Base-by-base conservation (phyloP, 2,797 vertebrate genomes). In the Spinibarbus caldwelli region DNA sequence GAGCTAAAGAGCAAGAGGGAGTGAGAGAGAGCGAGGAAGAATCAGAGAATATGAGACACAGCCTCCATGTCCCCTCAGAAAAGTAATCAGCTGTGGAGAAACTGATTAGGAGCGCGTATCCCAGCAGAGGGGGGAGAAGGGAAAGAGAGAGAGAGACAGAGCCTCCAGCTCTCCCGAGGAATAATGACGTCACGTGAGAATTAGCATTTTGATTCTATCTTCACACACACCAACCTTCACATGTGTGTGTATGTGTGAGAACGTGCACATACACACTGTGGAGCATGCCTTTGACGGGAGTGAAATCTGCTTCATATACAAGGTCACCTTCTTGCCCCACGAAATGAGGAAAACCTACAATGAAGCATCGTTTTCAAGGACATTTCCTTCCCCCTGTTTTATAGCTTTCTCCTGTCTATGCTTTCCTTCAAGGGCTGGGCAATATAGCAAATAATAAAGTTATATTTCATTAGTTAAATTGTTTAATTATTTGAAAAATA, bases 311-410 rank as follows among this genome's bases (percentile, higher is more conserved):
- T 75, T 70, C 88, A 91, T 90, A 89, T 85, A 85, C 91, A 93
- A 94, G 92, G 94, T 95, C 94, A 94, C 93, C 94, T 94, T 95
- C 91, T 92, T 85, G 88, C 82, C 84, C 75, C 43, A 41, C 12
- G n/a, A 49, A 8, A 75, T 45, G 43, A 83, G 36, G 73, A 84
- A 85, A 84, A 54, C 43, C 26, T 45, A 64, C 66, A 80, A 72
- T 38, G 78, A 70, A 15, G 78, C 41, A 31, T 76, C 34, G 26
- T 62, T 11, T 59, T 80, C 38, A 75, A 87, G 84, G 86, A 87
- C 75, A 73, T 85, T 45, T 77, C 68, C 70, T 89, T 85, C 49
- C n/a, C 80, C 23, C 54, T 2, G 10, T 77, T 76, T 45, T n/a
- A 47, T 47, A 23, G 59, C 47, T 11, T 85, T 62, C 21, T 67